Base-by-base conservation (phyloP, 2,888 invertebrate genomes). In the Lycocerus yunnanus region DNA sequence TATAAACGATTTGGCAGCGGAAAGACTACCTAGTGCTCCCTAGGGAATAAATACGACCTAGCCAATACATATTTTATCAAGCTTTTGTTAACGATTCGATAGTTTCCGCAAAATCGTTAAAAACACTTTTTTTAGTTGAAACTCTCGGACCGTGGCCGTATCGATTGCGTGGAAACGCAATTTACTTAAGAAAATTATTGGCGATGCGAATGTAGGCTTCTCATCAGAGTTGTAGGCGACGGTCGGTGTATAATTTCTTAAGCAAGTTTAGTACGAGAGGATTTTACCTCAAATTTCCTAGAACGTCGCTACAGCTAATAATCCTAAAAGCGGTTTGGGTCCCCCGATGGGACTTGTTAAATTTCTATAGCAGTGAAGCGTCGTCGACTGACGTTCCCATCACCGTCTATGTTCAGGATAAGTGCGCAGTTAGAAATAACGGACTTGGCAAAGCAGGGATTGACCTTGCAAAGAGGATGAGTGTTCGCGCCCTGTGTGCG, bases 401-500 rank as follows among this genome's bases (percentile, higher is more conserved):
- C 71, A 69, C 72, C 73, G 69, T 67, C 66, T 63, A 67, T 72
- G 71, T 73, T 71, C 70, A 58, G 68, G 69, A 69, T 73, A 76
- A 76, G 73, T 71, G 73, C 76, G 73, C 69, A 76, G 76, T 76
- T 76, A 73, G 73, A 71, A 75, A 60, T 75, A 76, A 76, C 76
- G 73, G 76, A 73, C 73, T 69, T 68, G 66, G 72, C 74, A 72
- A 63, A 71, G 69, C 66, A 43, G 69, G 72, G 61, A 72, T 73
- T 71, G 74, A 74, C 73, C 72, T 76, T 74, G 73, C 69, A 71
- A 71, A 72, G 65, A 66, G 78, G 77, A 76, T 74, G 75, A 78
- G 72, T 73, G 75, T 74, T 73, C 70, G 73, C 73, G 78, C 74
- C 71, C 78, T 71, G 72, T 75, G 78, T 74, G 76, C 76, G 77